Conservation (phyloP, 2,888 invertebrate species). For the Troilus luridus region DNA sequence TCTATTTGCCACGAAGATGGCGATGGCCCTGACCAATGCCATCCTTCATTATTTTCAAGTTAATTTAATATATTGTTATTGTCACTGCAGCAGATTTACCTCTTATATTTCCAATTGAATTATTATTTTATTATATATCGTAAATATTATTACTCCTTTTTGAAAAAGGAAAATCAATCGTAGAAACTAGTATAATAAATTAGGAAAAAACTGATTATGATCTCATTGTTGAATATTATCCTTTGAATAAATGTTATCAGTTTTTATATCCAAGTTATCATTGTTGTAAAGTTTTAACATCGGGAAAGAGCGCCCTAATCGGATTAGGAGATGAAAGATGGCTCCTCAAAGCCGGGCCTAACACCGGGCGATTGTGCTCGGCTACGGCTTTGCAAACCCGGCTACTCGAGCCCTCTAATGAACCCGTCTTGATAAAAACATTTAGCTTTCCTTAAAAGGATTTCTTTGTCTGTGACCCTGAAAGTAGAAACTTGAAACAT, state of each 20-base stretch:
- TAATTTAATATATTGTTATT: too few relatives aligned
- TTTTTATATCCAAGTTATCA: not conserved
- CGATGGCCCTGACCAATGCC: too few relatives aligned
- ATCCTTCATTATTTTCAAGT: too few relatives aligned
- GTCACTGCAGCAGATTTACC: too few relatives aligned
- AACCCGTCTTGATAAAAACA: not conserved
- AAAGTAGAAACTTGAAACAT: not conserved
- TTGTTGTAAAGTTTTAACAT: not conserved
- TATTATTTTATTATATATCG: too few relatives aligned
- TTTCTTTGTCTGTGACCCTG: not conserved
- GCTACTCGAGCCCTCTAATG: constrained; percentile 2
- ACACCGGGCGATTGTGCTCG: not conserved
- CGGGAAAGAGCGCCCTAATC: not conserved
- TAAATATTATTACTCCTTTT: too few relatives aligned
- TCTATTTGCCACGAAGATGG: too few relatives aligned
- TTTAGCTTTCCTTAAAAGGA: not conserved
- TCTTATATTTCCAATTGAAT: too few relatives aligned
- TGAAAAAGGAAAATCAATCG: too few relatives aligned
- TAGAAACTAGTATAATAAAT: too few relatives aligned
- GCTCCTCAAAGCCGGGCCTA: constrained; percentile 21
- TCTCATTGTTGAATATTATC: too few relatives aligned
- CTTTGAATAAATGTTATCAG: not conserved
- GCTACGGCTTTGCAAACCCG: not conserved
- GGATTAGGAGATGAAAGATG: constrained; percentile 16
- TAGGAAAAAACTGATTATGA: too few relatives aligned